Percentiles rank a stretch among this genome's conserved stretches.
These are phyloP conservation scores for Melanaphis sacchari DNA, from an alignment of 1,140 invertebrate species.

Conservation along the genomic window DNA sequence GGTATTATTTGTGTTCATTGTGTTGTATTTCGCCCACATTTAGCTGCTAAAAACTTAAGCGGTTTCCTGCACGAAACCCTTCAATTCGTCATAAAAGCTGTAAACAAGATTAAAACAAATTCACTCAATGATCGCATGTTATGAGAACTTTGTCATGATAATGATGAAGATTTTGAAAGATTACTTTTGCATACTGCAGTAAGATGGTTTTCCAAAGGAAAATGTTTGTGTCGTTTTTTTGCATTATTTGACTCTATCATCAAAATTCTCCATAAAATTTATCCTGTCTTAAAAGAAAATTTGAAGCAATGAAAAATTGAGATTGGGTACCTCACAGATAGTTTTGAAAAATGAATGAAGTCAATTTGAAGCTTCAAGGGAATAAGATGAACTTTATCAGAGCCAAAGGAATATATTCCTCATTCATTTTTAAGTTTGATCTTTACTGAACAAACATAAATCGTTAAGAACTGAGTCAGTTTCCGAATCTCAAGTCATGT, in stretches of 20 bases:
- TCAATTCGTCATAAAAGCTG: constrained; percentile 61
- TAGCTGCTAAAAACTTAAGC: constrained; percentile 60
- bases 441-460: neutral
- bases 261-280: constrained; percentile 62
- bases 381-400: no score
- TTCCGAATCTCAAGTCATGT: neutral
- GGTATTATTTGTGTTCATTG: neutral
- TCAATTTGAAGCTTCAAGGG: constrained; percentile 4
- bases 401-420: no score
- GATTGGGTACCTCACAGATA: constrained; percentile 30
- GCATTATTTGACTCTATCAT: neutral
- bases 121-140: constrained; percentile 57
- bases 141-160: constrained; percentile 57
- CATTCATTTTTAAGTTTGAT: neutral
- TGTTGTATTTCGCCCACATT: constrained; percentile 58
- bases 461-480: neutral
- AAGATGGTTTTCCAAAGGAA: constrained; percentile 49
- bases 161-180: constrained; percentile 62
- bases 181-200: constrained; percentile 44
- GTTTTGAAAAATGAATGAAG: constrained; percentile 28
- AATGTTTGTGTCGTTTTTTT: neutral
- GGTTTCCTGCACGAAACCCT: constrained; percentile 61
- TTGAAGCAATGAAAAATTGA: constrained; percentile 26
- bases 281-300: constrained; percentile 58
- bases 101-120: constrained; percentile 17